These are phyloP conservation scores for Microcebus murinus DNA, from an alignment of 2,113 vertebrate genomes.

Conservation along the genomic window DNA sequence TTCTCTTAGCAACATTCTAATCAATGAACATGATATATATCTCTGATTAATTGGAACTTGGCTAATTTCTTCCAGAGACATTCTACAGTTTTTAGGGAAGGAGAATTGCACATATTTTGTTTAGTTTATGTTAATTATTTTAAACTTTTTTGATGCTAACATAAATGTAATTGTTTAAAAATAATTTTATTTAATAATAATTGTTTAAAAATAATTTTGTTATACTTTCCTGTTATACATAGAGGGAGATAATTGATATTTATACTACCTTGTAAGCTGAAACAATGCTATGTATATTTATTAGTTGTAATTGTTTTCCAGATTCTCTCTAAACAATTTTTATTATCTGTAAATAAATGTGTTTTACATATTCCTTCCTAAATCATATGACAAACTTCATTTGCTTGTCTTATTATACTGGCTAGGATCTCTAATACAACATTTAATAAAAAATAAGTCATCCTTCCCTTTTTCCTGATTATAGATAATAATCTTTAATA, in stretches of 20 bases:
- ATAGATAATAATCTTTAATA: neutral
- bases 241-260: neutral
- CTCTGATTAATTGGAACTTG: neutral
- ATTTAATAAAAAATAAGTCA: neutral
- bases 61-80: neutral
- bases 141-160: neutral
- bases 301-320: neutral
- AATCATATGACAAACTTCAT: neutral
- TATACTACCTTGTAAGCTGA: neutral
- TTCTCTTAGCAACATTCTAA: neutral
- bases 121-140: neutral
- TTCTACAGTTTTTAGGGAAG: neutral
- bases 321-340: neutral
- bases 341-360: neutral
- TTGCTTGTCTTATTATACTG: neutral
- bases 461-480: neutral
- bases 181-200: neutral
- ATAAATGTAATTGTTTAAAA: neutral
- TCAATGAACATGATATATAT: neutral
- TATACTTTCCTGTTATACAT: neutral
- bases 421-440: too few relatives aligned
- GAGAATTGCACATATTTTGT: neutral
- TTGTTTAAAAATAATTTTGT: neutral
- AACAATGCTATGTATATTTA: neutral
- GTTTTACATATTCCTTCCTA: neutral